A percentile compares a stretch with the other conserved stretches of the same genome.
These are phyloP conservation scores for Scotopteryx bipunctaria DNA, from an alignment of 2,888 invertebrate species.

Conservation along the genomic window DNA sequence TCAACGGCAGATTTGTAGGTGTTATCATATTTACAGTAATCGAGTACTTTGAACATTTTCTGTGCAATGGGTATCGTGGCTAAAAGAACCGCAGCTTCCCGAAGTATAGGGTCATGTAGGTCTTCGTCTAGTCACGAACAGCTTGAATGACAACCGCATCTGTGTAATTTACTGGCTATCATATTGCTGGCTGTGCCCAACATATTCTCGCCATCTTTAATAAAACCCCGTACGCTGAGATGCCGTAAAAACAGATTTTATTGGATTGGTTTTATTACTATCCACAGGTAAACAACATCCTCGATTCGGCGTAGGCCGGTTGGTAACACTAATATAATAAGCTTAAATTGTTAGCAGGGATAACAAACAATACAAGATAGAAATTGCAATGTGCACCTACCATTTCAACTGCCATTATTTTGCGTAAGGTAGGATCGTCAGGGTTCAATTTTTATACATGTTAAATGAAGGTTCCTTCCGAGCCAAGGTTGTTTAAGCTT, in stretches of 20 bases:
- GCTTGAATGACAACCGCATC: slow-evolving; percentile 73
- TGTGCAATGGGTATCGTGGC: slow-evolving; percentile 40
- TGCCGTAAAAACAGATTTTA: slow-evolving; percentile 18
- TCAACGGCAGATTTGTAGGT: too few species aligned
- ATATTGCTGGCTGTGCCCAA: slow-evolving; percentile 56
- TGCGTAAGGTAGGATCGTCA: slow-evolving; percentile 21
- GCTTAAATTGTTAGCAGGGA: background rate
- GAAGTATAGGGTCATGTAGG: slow-evolving; percentile 62
- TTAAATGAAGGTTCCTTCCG: slow-evolving; percentile 21
- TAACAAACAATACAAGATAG: slow-evolving; percentile 14
- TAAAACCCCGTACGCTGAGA: slow-evolving; percentile 21
- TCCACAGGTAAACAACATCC: slow-evolving; percentile 10
- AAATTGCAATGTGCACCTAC: slow-evolving; percentile 15
- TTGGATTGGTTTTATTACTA: slow-evolving; percentile 17
- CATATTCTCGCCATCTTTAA: slow-evolving; percentile 38
- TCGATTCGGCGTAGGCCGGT: background rate
- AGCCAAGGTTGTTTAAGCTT: slow-evolving; percentile 10
- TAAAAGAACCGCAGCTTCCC: slow-evolving; percentile 70
- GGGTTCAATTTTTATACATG: slow-evolving; percentile 29
- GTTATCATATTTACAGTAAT: too few species aligned
- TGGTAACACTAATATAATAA: slow-evolving; percentile 1
- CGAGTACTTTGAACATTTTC: too few species aligned
- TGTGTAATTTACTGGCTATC: slow-evolving; percentile 63
- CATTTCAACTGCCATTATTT: slow-evolving; percentile 22
- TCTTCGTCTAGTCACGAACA: slow-evolving; percentile 51